Percentiles rank a stretch among this genome's conserved stretches.
Conservation (phyloP, 2,797 vertebrate genomes). For the Sylvilagus floridanus region DNA sequence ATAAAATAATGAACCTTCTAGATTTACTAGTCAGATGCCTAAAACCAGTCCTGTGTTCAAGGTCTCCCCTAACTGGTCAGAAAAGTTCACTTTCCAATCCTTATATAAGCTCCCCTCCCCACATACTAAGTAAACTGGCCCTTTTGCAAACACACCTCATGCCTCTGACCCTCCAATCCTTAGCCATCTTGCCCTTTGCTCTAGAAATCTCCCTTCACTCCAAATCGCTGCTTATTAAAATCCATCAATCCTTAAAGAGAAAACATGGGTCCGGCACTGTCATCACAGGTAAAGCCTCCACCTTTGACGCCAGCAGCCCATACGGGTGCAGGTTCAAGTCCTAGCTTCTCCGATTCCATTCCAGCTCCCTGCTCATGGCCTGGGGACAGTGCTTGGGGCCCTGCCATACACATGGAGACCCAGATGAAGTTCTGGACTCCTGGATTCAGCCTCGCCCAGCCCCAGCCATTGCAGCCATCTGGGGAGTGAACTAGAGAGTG, state of each 20-base stretch:
- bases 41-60: not conserved
- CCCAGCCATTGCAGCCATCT: too few species aligned
- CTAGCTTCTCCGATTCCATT: not conserved
- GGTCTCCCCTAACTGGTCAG: not conserved
- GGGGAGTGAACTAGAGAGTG: too few species aligned
- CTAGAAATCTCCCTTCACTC: conserved; percentile 6
- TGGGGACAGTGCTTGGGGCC: too few species aligned
- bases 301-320: too few species aligned
- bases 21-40: not conserved
- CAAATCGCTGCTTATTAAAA: conserved; percentile 40
- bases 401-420: too few species aligned
- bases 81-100: not conserved
- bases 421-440: too few species aligned
- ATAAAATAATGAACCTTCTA: not conserved
- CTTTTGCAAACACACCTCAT: not conserved
- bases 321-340: too few species aligned
- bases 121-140: not conserved
- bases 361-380: not conserved
- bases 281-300: too few species aligned
- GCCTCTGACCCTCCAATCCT: not conserved
- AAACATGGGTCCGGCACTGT: not conserved
- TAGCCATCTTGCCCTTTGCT: not conserved
- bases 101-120: not conserved
- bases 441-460: too few species aligned
- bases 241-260: not conserved